Conservation (phyloP, 2,113 vertebrate species). For the Hippoglossus stenolepis region DNA sequence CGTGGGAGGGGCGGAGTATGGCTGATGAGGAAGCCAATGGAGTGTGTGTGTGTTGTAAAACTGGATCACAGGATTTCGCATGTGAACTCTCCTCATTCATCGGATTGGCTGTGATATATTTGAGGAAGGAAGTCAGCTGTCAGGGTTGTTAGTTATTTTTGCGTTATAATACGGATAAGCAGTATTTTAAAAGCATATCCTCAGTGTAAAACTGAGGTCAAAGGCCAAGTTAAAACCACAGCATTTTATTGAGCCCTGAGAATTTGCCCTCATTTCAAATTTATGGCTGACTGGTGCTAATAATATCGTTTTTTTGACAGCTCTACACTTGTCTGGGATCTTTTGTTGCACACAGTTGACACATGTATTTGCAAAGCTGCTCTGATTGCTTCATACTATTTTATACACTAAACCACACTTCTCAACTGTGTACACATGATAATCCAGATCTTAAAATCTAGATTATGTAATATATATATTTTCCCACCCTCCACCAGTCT, state of each 20-base stretch:
- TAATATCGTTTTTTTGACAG: too few relatives aligned
- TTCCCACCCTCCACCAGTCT: neutral
- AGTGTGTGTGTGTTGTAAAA: constrained; percentile 4
- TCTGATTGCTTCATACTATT: neutral
- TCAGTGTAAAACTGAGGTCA: too few relatives aligned
- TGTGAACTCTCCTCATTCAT: constrained; percentile 23
- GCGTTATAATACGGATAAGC: neutral
- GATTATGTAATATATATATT: neutral
- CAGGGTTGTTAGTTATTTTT: neutral
- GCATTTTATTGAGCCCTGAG: too few relatives aligned
- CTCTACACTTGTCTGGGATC: too few relatives aligned
- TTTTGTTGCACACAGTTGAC: too few relatives aligned
- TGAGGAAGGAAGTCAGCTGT: neutral
- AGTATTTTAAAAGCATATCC: neutral
- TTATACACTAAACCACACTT: neutral
- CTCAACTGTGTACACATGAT: neutral
- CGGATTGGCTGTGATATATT: constrained; percentile 27
- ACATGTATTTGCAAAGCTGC: too few relatives aligned
- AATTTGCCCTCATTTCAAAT: too few relatives aligned
- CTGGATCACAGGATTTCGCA: constrained; percentile 12
- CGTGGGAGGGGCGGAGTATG: constrained; percentile 8
- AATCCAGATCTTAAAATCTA: neutral
- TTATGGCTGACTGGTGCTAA: too few relatives aligned
- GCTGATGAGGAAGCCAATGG: constrained; percentile 25
- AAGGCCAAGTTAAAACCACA: too few relatives aligned